These are phyloP conservation scores for Rhizomys pruinosus DNA, from an alignment of 2,113 vertebrate species.

Conservation along the genomic window DNA sequence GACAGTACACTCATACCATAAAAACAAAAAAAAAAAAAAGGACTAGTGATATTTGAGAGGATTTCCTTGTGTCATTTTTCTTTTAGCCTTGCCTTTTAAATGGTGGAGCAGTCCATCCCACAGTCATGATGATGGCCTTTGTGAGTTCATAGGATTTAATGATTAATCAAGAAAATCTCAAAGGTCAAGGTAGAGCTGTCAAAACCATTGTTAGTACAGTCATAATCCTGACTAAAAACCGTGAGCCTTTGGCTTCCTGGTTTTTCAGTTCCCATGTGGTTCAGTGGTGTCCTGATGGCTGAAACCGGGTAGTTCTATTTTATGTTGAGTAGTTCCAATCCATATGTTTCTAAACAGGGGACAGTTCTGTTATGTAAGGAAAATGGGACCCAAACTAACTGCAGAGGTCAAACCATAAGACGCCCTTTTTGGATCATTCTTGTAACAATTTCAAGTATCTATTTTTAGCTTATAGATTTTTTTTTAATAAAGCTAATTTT, in stretches of 20 bases:
- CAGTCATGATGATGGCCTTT: slow-evolving; percentile 4
- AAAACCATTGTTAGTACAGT: neutral
- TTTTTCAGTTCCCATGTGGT: slow-evolving; percentile 1
- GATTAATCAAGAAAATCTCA: neutral
- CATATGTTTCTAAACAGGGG: slow-evolving; percentile 9
- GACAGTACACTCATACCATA: too few species aligned
- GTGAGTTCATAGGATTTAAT: slow-evolving; percentile 9
- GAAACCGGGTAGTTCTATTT: slow-evolving; percentile 1
- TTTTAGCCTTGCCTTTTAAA: slow-evolving; percentile 49
- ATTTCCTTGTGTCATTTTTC: slow-evolving; percentile 14
- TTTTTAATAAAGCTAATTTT: too few species aligned
- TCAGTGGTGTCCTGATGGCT: neutral
- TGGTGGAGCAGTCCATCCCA: neutral
- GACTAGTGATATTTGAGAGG: slow-evolving; percentile 24
- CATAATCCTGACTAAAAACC: neutral
- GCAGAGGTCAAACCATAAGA: neutral
- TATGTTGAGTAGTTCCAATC: neutral
- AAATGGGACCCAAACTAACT: neutral
- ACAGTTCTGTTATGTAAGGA: neutral
- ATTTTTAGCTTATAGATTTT: slow-evolving; percentile 13
- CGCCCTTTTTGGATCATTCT: neutral
- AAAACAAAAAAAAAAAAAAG: too few species aligned
- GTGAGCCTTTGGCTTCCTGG: neutral
- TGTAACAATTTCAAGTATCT: neutral
- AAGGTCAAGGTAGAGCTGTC: neutral